Evolutionary conservation across 2,888 invertebrate genomes (phyloP).

Genomic region (Pterostichus niger): DNA sequence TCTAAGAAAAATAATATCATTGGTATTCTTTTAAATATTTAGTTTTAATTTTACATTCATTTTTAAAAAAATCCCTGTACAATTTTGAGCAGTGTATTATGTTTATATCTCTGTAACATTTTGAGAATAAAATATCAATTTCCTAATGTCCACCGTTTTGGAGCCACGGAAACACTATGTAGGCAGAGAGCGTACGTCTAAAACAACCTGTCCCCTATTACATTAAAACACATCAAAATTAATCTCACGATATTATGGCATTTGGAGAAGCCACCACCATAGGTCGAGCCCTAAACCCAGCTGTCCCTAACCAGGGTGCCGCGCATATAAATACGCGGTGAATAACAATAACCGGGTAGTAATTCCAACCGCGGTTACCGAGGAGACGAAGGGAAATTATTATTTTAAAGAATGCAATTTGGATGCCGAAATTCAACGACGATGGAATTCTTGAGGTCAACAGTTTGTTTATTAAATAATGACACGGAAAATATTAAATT

Average conservation of each 20-base stretch:
- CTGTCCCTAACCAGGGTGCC: constrained; percentile 32
- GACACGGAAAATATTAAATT: constrained; percentile 26
- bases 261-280: constrained; percentile 54
- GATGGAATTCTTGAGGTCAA: constrained; percentile 33
- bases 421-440: constrained; percentile 34
- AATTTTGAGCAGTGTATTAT: too few species aligned
- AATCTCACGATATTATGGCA: constrained; percentile 64
- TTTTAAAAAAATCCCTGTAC: too few species aligned
- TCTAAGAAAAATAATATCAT: too few species aligned
- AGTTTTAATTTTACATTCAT: too few species aligned
- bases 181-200: constrained; percentile 50
- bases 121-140: too few species aligned
- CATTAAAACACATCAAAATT: constrained; percentile 66
- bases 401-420: constrained; percentile 51
- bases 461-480: constrained; percentile 58
- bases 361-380: constrained; percentile 21
- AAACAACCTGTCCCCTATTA: constrained; percentile 64
- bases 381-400: background rate
- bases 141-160: too few species aligned
- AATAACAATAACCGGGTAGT: constrained; percentile 61
- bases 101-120: too few species aligned
- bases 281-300: constrained; percentile 1
- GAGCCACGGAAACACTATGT: constrained; percentile 2
- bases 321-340: constrained; percentile 63
- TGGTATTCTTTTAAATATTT: too few species aligned